Conservation (phyloP, 2,797 vertebrate species). For the Paramormyrops hopkinsi region DNA sequence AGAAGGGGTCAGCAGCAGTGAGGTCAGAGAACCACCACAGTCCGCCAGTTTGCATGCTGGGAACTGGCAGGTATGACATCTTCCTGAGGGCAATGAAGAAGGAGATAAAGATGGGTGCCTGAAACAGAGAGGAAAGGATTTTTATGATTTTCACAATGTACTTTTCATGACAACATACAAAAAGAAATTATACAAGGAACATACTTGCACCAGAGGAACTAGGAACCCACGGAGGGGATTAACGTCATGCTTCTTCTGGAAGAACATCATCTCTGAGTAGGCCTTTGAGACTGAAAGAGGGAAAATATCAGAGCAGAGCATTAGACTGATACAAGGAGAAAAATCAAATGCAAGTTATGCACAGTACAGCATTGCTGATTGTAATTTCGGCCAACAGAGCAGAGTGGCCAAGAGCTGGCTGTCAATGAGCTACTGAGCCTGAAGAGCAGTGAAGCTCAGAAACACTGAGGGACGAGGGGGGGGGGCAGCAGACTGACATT, state of each 20-base stretch:
- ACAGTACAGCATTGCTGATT: not conserved
- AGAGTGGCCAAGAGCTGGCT: not conserved
- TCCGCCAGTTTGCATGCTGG: conserved; percentile 79
- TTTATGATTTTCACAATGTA: not conserved
- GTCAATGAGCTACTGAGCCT: not conserved
- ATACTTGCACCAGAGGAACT: conserved; percentile 76
- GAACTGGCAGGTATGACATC: conserved; percentile 81
- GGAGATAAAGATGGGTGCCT: conserved; percentile 81
- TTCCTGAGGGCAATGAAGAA: conserved; percentile 83
- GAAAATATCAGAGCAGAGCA: conserved; percentile 62
- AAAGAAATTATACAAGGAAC: conserved; percentile 30
- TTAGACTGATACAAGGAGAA: conserved; percentile 46
- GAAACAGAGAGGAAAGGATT: not conserved
- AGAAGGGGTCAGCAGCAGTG: conserved; percentile 69
- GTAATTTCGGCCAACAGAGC: not conserved
- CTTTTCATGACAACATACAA: not conserved
- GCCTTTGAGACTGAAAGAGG: conserved; percentile 66
- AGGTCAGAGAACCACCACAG: conserved; percentile 77
- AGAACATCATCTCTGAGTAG: conserved; percentile 68
- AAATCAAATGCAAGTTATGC: not conserved
- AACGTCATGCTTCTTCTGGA: conserved; percentile 77
- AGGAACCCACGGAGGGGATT: conserved; percentile 73
- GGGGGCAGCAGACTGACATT: conserved; percentile 29
- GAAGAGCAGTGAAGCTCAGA: not conserved
- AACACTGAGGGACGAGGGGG: not conserved